Conservation (phyloP, 2,113 vertebrate genomes). For the Calyptommatus sinebrachiatus region DNA sequence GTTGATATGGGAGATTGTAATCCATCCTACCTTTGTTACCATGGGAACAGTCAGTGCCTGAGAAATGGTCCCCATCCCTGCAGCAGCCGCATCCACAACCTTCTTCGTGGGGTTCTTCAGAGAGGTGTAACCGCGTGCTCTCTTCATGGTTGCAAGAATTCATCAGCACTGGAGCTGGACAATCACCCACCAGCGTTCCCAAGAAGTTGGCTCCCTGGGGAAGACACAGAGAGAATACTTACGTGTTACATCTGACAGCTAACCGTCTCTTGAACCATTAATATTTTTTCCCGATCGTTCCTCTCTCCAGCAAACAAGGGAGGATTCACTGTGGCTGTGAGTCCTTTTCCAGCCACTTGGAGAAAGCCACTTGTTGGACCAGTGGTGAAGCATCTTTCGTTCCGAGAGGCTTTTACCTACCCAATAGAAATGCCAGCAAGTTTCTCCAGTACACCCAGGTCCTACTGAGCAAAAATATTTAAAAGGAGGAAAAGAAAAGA, state of each 20-base stretch:
- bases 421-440: not conserved
- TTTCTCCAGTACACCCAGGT: not conserved
- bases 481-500: not conserved
- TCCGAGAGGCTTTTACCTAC: not conserved
- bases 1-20: too few species aligned
- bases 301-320: not conserved
- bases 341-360: not conserved
- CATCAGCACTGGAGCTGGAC: not conserved
- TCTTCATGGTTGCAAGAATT: not conserved
- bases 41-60: not conserved
- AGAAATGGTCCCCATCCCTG: not conserved
- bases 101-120: not conserved
- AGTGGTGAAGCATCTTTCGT: not conserved
- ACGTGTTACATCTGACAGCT: not conserved
- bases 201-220: not conserved
- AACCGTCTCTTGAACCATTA: not conserved
- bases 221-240: not conserved
- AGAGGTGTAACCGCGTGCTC: not conserved
- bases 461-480: not conserved
- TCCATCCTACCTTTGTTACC: not conserved
- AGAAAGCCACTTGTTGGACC: not conserved
- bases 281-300: too few species aligned
- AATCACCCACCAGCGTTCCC: not conserved
- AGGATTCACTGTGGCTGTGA: rapidly evolving
- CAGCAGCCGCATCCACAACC: rapidly evolving